Percentiles rank a stretch among this genome's conserved stretches.
phyloP scores from a whole-genome alignment of 2,113 vertebrate species.

The Xenopus tropicalis region DNA sequence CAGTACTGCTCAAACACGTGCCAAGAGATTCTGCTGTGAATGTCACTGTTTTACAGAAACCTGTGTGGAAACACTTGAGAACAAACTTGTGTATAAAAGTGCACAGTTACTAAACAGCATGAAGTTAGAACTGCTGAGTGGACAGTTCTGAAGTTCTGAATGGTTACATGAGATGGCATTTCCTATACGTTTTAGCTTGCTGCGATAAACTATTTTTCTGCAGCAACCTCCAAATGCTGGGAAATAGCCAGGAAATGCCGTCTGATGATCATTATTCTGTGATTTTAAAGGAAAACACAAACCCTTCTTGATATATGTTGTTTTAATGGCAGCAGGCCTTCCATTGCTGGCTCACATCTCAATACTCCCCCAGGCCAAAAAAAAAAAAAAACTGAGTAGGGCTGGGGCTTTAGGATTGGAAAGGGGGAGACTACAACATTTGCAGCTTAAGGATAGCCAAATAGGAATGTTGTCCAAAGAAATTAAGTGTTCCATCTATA shows the following conservation, averaged over 20 bases:
- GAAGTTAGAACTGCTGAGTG: not conserved
- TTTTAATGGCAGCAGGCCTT: constrained; percentile 31
- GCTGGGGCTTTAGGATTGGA: not conserved
- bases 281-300: constrained; percentile 33
- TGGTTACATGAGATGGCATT: not conserved
- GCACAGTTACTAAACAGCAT: not conserved
- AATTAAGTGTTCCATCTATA: too few species aligned
- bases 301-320: constrained; percentile 30
- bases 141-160: not conserved
- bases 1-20: too few species aligned
- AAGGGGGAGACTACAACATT: not conserved
- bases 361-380: constrained; percentile 2
- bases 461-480: too few species aligned
- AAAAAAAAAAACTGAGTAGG: not conserved
- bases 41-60: too few species aligned
- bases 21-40: too few species aligned
- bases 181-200: not conserved
- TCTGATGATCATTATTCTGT: constrained; percentile 34
- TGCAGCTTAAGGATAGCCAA: too few species aligned
- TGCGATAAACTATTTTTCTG: constrained; percentile 16
- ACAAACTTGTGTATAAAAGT: not conserved
- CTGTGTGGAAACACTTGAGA: not conserved
- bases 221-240: constrained; percentile 20
- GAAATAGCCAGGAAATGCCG: constrained; percentile 36
- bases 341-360: not conserved